phyloP scores from a whole-genome alignment of 2,797 vertebrate species.

The Nyctibius grandis region DNA sequence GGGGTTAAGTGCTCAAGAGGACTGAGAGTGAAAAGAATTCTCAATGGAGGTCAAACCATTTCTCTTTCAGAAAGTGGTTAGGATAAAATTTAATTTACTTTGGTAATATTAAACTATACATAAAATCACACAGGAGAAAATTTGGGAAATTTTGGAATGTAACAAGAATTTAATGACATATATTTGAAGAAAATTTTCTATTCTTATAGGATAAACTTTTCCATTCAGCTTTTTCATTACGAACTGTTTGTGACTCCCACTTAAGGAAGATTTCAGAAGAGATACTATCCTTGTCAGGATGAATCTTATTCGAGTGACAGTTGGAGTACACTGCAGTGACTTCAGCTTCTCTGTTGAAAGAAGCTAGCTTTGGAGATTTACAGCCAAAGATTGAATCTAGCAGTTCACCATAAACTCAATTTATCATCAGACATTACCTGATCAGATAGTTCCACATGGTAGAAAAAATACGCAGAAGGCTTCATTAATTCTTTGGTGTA shows the following conservation, averaged over 20 bases:
- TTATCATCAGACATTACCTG: conserved; percentile 81
- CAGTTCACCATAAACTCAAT: conserved; percentile 78
- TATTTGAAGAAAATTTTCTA: conserved; percentile 9
- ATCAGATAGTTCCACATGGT: conserved; percentile 70
- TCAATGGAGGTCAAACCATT: not conserved
- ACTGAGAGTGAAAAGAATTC: not conserved
- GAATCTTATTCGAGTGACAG: conserved; percentile 82
- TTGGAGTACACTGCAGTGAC: conserved; percentile 57
- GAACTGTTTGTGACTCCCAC: conserved; percentile 72
- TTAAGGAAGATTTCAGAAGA: conserved; percentile 71
- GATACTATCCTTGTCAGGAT: conserved; percentile 72
- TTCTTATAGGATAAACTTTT: not conserved
- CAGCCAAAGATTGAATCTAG: conserved; percentile 77
- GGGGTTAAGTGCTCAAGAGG: not conserved
- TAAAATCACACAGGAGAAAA: not conserved
- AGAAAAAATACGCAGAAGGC: conserved; percentile 61
- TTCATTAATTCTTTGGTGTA: conserved; percentile 81
- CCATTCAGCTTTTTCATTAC: conserved; percentile 7
- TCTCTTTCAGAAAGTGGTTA: not conserved
- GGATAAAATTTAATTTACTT: conserved; percentile 28
- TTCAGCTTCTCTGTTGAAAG: conserved; percentile 65
- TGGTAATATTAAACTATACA: not conserved
- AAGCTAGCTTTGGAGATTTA: conserved; percentile 80
- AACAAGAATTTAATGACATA: not conserved
- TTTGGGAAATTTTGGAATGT: not conserved